Conservation (phyloP, 2,888 invertebrate species). For the Ennomos fuscantarius region DNA sequence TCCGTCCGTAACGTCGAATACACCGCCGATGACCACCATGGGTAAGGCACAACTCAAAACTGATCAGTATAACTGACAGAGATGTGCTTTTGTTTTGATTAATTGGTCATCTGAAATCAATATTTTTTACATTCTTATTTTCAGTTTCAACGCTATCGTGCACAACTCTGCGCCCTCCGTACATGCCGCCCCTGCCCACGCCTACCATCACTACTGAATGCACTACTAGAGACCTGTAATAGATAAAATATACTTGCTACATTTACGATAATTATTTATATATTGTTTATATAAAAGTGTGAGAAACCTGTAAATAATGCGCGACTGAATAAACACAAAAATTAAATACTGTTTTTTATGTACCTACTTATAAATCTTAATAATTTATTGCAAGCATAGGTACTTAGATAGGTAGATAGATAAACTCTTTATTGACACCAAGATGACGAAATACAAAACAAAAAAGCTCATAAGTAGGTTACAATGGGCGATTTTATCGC, state of each 20-base stretch:
- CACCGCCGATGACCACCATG: conserved; percentile 60
- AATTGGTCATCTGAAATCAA: neutral
- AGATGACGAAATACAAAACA: no score
- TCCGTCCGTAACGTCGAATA: conserved; percentile 81
- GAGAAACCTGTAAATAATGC: neutral
- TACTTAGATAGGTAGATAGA: no score
- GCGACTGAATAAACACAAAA: conserved; percentile 23
- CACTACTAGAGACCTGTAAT: neutral
- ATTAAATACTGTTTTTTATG: neutral
- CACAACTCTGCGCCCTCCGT: conserved; percentile 73
- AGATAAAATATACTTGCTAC: conserved; percentile 7
- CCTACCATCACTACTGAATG: conserved; percentile 61
- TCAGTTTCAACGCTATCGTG: conserved; percentile 75
- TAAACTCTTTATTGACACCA: no score
- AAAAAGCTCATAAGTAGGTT: no score
- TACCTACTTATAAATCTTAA: no score
- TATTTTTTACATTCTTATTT: neutral
- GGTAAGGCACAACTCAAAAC: conserved; percentile 36
- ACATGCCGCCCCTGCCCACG: conserved; percentile 65
- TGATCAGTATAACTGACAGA: no score
- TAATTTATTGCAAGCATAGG: no score
- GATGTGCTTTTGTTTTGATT: no score
- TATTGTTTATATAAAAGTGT: conserved; percentile 37
- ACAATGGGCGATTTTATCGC: no score
- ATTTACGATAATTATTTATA: conserved; percentile 49